Evolutionary conservation across 2,113 vertebrate species (phyloP), one percentile per base, ranked within the genome.

Genomic region (Pyxicephalus adspersus): DNA sequence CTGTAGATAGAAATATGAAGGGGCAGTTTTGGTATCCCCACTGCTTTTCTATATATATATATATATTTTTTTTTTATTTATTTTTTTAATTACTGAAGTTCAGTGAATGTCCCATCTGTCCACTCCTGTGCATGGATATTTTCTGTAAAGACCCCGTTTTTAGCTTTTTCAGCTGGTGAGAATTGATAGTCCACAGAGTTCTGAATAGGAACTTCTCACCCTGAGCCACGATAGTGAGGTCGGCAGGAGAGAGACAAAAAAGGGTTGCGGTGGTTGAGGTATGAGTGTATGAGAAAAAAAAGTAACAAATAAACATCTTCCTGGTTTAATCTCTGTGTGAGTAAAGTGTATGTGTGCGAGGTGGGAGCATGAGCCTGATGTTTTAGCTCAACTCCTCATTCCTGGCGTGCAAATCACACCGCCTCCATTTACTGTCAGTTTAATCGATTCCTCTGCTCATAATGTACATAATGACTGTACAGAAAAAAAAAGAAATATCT

Each of bases 211-310:
- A 60, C 34, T 81, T 81, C 68, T 81, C 79, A 81, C 68, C 79
- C 60, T 20, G 71, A 81, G 58, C 63, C 68, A 73, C 58, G 28
- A 73, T 26, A 73, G 68, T 74, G 79, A 81, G 68, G 68, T 73
- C 67, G 77, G 67, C 78, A 64, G 67, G 38, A 61, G 57, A 51
- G 23, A 71, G 38, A 54, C 55, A 31, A 38, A 28, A 25, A 45
- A 72, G 60, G 79, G 45, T 81, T 55, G 66, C 26, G 61, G 71
- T 74, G 79, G 61, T 64, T 81, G 79, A 81, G 79, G 79, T 81
- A 81, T 81, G 79, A 81, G 79, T 63, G 79, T 81, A 81, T 65
- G 79, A 81, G 52, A 64, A 57, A 77, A n/a, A 77, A 65, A 77
- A 76, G 34, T 19, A 67, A 76, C 38, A 51, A 80, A 70, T 5